Conservation (phyloP, 2,113 vertebrate species). For the Connochaetes taurinus region DNA sequence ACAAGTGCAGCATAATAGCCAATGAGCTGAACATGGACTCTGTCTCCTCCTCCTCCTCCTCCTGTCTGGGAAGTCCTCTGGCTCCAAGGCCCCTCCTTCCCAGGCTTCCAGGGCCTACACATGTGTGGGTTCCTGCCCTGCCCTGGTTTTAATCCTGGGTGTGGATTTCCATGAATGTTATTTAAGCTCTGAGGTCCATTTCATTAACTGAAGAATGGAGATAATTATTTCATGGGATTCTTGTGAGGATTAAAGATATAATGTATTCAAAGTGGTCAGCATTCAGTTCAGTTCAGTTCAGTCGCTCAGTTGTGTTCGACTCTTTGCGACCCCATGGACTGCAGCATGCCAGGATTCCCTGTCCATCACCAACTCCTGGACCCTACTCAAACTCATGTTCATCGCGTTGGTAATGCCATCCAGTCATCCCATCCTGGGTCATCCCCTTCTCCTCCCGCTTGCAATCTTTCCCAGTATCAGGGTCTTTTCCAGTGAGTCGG, state of each 20-base stretch:
- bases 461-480: background rate
- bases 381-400: background rate
- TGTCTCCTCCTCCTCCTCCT: background rate
- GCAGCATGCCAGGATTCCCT: background rate
- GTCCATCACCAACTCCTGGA: background rate
- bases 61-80: background rate
- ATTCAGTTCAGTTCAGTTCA: background rate
- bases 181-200: background rate
- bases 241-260: background rate
- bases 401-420: background rate
- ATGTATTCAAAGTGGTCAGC: background rate
- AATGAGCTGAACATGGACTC: background rate
- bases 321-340: background rate
- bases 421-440: background rate
- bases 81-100: background rate
- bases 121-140: background rate
- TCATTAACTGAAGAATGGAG: background rate
- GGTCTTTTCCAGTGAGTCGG: background rate
- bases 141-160: background rate
- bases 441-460: background rate
- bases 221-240: background rate
- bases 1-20: background rate
- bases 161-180: background rate
- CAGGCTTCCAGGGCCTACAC: background rate
- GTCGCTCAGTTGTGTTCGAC: accelerated